Evolutionary conservation across 2,888 invertebrate species (phyloP), one percentile per base, ranked within the genome.

Genomic region (Sinelater perroti): DNA sequence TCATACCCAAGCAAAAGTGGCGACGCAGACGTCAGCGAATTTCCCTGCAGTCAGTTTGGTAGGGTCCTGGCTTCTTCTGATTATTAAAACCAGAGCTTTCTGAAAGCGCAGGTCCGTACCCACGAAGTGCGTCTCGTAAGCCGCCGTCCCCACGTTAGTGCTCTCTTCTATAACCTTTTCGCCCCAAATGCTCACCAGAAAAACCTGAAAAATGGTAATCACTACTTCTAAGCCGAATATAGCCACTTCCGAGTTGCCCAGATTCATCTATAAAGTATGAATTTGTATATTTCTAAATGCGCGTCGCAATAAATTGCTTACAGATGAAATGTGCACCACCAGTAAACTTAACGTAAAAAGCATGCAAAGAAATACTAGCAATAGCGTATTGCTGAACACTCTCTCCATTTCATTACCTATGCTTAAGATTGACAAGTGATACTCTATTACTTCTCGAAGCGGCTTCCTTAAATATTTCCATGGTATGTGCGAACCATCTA

Each of bases 341-440:
- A 13, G 14, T n/a, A 28, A 28, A 16, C 45, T 7, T 3, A 31
- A 2, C 17, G 20, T 18, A 18, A 16, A 17, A 13, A 31, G 14
- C 1, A 11, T 31, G 11, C 17, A 5, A 17, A 31, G 8, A 10
- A 20, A 18, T 3, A 45, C 31, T 5, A 18, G 3, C 8, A 61
- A 45, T n/a, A 61, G 21, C 2, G 54, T 20, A 17, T 26, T 26
- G n/a, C 24, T 57, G 13, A 61, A 61, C 10, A 35, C 18, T 2
- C 45, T 42, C 31, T 61, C 61, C 11, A 58, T 38, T 24, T 55
- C 18, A 8, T 47, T 18, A 4, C 55, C 47, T 18, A 61, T 42
- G 2, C 49, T 35, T 10, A 61, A 46, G n/a, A 61, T 54, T 1
- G 46, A 33, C 10, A 55, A 36, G 14, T 61, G 61, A 16, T 58